These are phyloP conservation scores for Agapostemon virescens DNA, from an alignment of 2,888 invertebrate species.

Conservation along the genomic window DNA sequence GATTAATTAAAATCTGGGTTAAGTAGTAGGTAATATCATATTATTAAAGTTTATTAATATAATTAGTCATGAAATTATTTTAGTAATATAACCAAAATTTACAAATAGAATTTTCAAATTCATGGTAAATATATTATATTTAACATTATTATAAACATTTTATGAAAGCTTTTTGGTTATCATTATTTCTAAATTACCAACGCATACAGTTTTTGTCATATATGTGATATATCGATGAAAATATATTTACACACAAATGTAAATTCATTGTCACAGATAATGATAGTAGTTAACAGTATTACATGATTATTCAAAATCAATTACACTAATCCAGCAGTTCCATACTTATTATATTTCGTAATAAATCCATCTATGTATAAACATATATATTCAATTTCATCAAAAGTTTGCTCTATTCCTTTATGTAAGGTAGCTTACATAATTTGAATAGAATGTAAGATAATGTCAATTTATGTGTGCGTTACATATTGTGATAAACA, in stretches of 20 bases:
- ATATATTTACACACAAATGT: background rate
- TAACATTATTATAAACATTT: background rate
- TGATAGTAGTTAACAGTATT: background rate
- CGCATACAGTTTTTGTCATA: background rate
- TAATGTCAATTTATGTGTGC: background rate
- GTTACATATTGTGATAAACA: background rate
- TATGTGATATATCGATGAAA: background rate
- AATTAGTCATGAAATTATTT: too few species aligned
- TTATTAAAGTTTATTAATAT: background rate
- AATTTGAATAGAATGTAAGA: background rate
- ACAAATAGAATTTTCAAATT: too few species aligned
- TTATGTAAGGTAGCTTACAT: background rate
- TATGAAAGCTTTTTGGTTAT: background rate
- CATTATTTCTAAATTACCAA: too few species aligned
- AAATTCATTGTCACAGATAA: background rate
- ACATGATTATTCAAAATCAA: background rate
- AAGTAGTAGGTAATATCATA: background rate
- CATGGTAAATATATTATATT: background rate
- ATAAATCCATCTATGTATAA: background rate
- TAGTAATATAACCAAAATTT: background rate
- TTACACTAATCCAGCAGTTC: background rate
- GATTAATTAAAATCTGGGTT: background rate
- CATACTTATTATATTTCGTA: background rate
- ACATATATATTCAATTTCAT: background rate
- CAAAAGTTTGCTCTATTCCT: background rate